Conservation (phyloP, 37 sponge, comb jelly and placozoan species). For the Chondrosia reniformis region DNA sequence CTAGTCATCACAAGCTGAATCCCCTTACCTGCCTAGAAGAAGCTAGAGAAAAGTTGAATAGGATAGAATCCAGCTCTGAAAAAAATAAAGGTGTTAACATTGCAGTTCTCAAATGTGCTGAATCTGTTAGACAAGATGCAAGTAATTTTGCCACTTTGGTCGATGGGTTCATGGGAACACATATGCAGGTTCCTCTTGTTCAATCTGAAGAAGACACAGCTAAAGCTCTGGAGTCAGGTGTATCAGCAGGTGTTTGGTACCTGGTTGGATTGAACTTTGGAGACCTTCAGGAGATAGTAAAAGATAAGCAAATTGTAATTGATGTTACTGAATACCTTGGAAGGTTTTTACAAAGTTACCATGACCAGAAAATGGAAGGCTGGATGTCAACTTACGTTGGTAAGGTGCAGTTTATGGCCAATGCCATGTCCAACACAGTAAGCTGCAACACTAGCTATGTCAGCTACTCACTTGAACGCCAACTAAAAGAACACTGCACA, state of each 20-base stretch:
- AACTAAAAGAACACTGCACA: conserved; percentile 42
- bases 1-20: neutral
- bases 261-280: conserved; percentile 35
- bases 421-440: conserved; percentile 35
- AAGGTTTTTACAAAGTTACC: neutral
- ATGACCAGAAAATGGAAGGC: neutral
- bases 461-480: conserved; percentile 66
- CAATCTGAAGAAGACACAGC: conserved; percentile 7
- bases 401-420: conserved; percentile 57
- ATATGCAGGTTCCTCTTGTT: conserved; percentile 8
- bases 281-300: conserved; percentile 31
- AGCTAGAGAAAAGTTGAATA: neutral
- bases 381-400: conserved; percentile 26
- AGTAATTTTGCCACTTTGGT: neutral
- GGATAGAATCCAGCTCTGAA: neutral
- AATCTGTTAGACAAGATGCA: neutral
- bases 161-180: conserved; percentile 15
- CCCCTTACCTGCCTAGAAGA: neutral
- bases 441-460: conserved; percentile 59
- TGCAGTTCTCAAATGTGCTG: neutral
- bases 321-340: conserved; percentile 17
- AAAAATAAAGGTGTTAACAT: neutral
- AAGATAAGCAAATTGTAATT: neutral
- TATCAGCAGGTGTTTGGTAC: conserved; percentile 38
- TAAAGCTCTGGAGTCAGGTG: conserved; percentile 7